Base-by-base conservation (phyloP, 2,888 invertebrate genomes). In the Lithophane ornitopus region DNA sequence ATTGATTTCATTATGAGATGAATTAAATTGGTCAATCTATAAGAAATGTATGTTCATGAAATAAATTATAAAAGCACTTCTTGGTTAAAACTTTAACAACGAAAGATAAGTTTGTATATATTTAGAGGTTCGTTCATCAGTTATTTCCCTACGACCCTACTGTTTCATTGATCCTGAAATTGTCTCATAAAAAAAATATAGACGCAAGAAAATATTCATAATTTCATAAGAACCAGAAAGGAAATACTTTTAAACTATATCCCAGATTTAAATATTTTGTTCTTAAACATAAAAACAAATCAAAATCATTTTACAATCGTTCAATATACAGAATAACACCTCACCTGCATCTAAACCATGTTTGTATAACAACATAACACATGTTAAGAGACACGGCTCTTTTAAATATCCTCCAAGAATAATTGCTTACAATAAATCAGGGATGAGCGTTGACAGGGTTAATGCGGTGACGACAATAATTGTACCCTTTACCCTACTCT, bases 361-460 rank as follows among this genome's bases (percentile, higher is more conserved):
- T 92, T 91, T 91, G 90, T 92, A 89, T 89, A 90, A 87, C 88
- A 91, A 89, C 89, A 89, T 80, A 88, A 88, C 87, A 89, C 88
- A 89, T 89, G 90, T 89, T 89, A 85, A 85, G 80, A 79, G 85
- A 76, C 77, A 68, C 86, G 86, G 84, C 78, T 87, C 81, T 84
- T 82, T 85, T 86, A 84, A 86, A 88, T 85, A 83, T 82, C 87
- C 88, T 80, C 76, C 74, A 80, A 89, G 91, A 93, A 91, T 94
- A 93, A 95, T 94, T 91, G 91, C 90, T 87, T 66, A 84, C 90
- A 76, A 94, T 95, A 94, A 95, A 95, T 95, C 95, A 96, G 93
- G 92, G 93, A 91, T 90, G 90, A 90, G 90, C 92, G 92, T 87
- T 93, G 94, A 95, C 94, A 94, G 94, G 94, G 92, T 92, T 95